Evolutionary conservation across 2,888 invertebrate genomes (phyloP).

Genomic region (Saturnia pavonia): DNA sequence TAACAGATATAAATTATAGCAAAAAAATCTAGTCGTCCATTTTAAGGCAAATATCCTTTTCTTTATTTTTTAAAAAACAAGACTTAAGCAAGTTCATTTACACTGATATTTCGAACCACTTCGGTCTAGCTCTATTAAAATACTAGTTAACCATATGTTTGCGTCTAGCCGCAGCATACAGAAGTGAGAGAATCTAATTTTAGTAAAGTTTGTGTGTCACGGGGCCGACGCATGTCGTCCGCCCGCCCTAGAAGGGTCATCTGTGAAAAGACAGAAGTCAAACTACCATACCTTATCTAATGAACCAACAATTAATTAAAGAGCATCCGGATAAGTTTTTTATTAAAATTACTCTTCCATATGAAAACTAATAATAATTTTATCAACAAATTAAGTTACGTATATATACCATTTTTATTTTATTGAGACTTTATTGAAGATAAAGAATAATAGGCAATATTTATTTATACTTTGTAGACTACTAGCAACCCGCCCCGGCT

Average conservation of each 20-base stretch:
- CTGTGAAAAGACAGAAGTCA: conserved; percentile 42
- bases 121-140: conserved; percentile 27
- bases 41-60: not conserved
- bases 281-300: conserved; percentile 14
- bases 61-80: not conserved
- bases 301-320: not conserved
- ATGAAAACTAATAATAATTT: too few species aligned
- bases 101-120: conserved; percentile 51
- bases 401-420: too few species aligned
- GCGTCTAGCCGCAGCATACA: conserved; percentile 62
- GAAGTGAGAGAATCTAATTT: conserved; percentile 69
- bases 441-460: too few species aligned
- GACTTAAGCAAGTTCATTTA: conserved; percentile 45
- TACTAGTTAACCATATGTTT: conserved; percentile 58
- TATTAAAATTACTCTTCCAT: too few species aligned
- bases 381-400: too few species aligned
- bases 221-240: conserved; percentile 61
- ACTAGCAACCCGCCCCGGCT: too few species aligned
- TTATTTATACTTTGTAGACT: too few species aligned
- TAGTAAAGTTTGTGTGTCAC: conserved; percentile 76
- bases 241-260: conserved; percentile 76
- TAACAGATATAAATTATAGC: too few species aligned
- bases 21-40: not conserved
- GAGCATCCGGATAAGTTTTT: not conserved
- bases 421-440: too few species aligned